Conservation (phyloP, 92 coral and sea anemone genomes). For the Epizoanthus illoricatus region DNA sequence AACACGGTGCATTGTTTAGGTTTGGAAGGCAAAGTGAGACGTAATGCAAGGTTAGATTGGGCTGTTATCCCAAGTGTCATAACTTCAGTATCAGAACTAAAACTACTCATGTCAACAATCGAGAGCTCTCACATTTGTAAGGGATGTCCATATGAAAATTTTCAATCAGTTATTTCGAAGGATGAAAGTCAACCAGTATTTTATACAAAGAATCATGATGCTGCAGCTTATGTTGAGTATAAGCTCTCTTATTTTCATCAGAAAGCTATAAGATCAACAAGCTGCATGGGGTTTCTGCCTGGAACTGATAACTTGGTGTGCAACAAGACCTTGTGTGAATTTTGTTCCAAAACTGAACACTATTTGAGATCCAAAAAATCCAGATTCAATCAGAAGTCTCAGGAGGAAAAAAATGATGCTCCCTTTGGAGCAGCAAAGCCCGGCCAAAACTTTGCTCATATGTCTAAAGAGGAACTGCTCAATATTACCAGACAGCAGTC, state of each 20-base stretch:
- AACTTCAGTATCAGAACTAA: constrained; percentile 21
- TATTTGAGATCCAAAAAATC: constrained; percentile 46
- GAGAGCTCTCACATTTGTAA: constrained; percentile 22
- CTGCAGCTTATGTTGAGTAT: constrained; percentile 39
- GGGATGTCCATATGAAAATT: constrained; percentile 36
- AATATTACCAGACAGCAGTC: constrained; percentile 26
- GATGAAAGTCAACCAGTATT: constrained; percentile 44
- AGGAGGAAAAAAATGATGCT: constrained; percentile 13
- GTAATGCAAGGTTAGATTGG: constrained; percentile 38
- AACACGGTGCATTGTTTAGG: constrained; percentile 30
- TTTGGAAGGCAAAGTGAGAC: constrained; percentile 39
- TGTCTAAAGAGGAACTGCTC: constrained; percentile 39
- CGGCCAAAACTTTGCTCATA: constrained; percentile 17
- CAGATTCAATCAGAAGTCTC: constrained; percentile 26
- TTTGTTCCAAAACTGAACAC: constrained; percentile 42
- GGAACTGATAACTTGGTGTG: constrained; percentile 37
- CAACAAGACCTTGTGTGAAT: constrained; percentile 39
- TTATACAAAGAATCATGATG: constrained; percentile 24
- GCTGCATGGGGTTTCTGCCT: constrained; percentile 49
- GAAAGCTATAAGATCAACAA: constrained; percentile 38
- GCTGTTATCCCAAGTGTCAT: constrained; percentile 34
- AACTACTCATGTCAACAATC: not conserved
- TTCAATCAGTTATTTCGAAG: constrained; percentile 9
- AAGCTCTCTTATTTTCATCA: constrained; percentile 41
- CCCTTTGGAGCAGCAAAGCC: not conserved